Percentiles rank a stretch among this genome's conserved stretches.
Evolutionary conservation across 2,113 vertebrate genomes (phyloP).

Genomic region (Nipponia nippon): DNA sequence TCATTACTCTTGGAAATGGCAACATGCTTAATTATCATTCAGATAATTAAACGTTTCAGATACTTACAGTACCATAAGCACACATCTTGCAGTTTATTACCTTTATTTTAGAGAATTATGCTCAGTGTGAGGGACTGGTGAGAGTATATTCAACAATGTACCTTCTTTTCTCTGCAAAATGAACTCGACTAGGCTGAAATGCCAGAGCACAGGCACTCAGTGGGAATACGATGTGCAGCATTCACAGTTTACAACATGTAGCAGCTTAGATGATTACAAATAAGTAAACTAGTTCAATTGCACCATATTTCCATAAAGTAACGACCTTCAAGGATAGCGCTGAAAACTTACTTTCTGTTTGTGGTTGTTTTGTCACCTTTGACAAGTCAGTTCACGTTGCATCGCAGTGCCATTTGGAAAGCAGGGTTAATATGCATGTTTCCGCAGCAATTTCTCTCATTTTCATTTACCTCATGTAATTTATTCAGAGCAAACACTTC

Average conservation of each 20-base stretch:
- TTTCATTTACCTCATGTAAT: neutral
- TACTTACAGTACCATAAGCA: slow-evolving; percentile 3
- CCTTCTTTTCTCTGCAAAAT: neutral
- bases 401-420: neutral
- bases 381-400: neutral
- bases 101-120: slow-evolving; percentile 44
- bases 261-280: neutral
- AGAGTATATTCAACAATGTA: neutral
- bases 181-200: neutral
- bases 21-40: slow-evolving; percentile 47
- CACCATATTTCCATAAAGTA: neutral
- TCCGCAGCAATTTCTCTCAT: neutral
- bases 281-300: neutral
- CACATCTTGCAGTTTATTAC: slow-evolving; percentile 33
- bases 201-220: neutral
- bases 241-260: neutral
- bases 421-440: neutral
- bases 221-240: neutral
- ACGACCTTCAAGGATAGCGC: fast-evolving
- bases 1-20: slow-evolving; percentile 33
- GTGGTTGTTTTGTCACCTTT: neutral
- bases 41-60: slow-evolving; percentile 24
- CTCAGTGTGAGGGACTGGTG: neutral
- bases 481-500: neutral
- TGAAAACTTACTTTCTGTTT: neutral